phyloP scores from a whole-genome alignment of 1,140 invertebrate species.

The Scaptomyza montana region DNA sequence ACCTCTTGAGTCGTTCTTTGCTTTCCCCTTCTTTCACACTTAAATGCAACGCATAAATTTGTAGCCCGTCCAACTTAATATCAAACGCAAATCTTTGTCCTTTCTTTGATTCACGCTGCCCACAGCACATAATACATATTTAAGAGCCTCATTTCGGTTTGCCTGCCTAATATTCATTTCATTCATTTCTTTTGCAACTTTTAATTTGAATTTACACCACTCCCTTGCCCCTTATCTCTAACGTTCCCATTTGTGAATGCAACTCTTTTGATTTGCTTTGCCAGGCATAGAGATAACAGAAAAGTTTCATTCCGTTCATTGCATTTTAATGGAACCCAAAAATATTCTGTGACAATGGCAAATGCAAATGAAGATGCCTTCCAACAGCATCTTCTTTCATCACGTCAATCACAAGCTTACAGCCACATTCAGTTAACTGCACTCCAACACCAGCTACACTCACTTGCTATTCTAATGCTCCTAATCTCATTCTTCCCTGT shows the following conservation, averaged over 20 bases:
- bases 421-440: conserved; percentile 47
- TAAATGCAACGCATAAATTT: conserved; percentile 69
- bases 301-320: conserved; percentile 70
- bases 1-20: background rate
- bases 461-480: conserved; percentile 47
- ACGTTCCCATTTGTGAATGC: conserved; percentile 8
- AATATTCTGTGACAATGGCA: conserved; percentile 32
- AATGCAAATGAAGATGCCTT: conserved; percentile 67
- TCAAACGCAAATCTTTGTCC: conserved; percentile 71
- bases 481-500: conserved; percentile 11
- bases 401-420: conserved; percentile 65
- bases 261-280: conserved; percentile 70
- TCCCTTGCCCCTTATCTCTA: background rate
- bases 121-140: conserved; percentile 79
- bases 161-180: conserved; percentile 69
- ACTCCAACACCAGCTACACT: conserved; percentile 41
- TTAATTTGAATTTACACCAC: conserved; percentile 70
- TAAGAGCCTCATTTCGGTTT: conserved; percentile 69
- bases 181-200: conserved; percentile 80
- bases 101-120: conserved; percentile 55
- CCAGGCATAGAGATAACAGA: conserved; percentile 60
- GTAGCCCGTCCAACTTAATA: conserved; percentile 68
- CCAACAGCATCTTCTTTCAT: conserved; percentile 38
- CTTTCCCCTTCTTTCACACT: conserved; percentile 1
- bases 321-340: conserved; percentile 67